Conservation (phyloP, 1,140 invertebrate species). For the Neodiprion fabricii region DNA sequence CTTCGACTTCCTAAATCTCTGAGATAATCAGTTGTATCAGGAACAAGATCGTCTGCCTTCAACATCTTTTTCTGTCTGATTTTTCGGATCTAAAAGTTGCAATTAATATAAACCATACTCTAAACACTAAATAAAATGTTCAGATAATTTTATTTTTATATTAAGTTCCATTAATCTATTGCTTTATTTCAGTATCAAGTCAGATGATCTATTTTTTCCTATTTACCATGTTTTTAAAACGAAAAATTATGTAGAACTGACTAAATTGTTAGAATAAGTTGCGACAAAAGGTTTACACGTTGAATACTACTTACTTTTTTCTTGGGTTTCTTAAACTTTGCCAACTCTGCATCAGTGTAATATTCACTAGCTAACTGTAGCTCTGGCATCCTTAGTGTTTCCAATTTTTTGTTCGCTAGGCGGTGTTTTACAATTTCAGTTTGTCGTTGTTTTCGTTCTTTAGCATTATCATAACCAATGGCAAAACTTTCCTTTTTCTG, state of each 20-base stretch:
- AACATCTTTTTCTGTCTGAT: constrained; percentile 60
- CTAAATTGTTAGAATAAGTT: too few relatives aligned
- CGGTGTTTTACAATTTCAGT: constrained; percentile 64
- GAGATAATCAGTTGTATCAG: constrained; percentile 56
- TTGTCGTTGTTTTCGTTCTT: constrained; percentile 59
- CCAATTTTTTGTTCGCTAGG: constrained; percentile 73
- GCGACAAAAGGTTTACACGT: not conserved
- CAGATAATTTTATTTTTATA: not conserved
- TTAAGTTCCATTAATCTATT: not conserved
- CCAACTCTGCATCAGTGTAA: constrained; percentile 82
- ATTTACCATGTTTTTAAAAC: too few relatives aligned
- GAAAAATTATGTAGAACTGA: too few relatives aligned
- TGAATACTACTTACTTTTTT: constrained; percentile 75
- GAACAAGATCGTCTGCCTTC: constrained; percentile 67
- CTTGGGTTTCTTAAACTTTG: constrained; percentile 91
- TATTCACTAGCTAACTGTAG: constrained; percentile 87
- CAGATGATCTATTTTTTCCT: not conserved
- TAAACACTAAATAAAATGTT: constrained; percentile 45
- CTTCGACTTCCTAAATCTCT: constrained; percentile 64
- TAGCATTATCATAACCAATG: constrained; percentile 69
- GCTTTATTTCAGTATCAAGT: not conserved
- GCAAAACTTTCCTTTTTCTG: constrained; percentile 79
- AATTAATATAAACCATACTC: constrained; percentile 28
- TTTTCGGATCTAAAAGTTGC: constrained; percentile 55
- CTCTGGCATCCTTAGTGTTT: constrained; percentile 72